Percentiles rank a stretch among this genome's conserved stretches.
These are phyloP conservation scores for Pachymerium ferrugineum DNA, from an alignment of 2,888 invertebrate genomes.

Conservation along the genomic window DNA sequence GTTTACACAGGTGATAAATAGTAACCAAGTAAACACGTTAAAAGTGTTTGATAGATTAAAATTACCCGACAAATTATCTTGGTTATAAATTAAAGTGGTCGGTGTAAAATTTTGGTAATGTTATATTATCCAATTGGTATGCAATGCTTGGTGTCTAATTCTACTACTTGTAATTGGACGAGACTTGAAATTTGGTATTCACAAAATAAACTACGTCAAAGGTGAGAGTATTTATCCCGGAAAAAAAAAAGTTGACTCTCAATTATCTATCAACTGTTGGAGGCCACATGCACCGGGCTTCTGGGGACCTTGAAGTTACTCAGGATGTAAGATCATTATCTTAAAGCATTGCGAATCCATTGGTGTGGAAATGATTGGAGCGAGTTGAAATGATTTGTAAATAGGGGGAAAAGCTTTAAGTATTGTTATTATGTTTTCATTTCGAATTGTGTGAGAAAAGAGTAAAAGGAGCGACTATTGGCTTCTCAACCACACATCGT, in stretches of 20 bases:
- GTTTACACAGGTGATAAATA: background rate
- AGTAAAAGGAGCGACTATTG: background rate
- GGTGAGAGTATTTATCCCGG: too few relatives aligned
- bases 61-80: background rate
- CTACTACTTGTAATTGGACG: slow-evolving; percentile 1
- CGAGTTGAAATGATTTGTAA: too few relatives aligned
- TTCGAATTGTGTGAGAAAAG: background rate
- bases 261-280: background rate
- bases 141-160: slow-evolving; percentile 3
- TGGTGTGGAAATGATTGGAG: background rate
- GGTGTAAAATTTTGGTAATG: too few relatives aligned
- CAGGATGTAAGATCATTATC: background rate
- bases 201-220: too few relatives aligned
- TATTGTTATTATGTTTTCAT: background rate
- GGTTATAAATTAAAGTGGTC: too few relatives aligned
- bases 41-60: slow-evolving; percentile 6
- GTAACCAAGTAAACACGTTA: slow-evolving; percentile 5
- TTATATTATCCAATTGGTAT: background rate
- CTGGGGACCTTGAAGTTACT: background rate
- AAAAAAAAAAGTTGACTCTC: background rate
- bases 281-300: background rate
- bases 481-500: slow-evolving; percentile 17
- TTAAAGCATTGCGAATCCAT: background rate
- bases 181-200: background rate
- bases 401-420: too few relatives aligned